phyloP scores from a whole-genome alignment of 2,888 invertebrate genomes.

The Drosophila rellima region DNA sequence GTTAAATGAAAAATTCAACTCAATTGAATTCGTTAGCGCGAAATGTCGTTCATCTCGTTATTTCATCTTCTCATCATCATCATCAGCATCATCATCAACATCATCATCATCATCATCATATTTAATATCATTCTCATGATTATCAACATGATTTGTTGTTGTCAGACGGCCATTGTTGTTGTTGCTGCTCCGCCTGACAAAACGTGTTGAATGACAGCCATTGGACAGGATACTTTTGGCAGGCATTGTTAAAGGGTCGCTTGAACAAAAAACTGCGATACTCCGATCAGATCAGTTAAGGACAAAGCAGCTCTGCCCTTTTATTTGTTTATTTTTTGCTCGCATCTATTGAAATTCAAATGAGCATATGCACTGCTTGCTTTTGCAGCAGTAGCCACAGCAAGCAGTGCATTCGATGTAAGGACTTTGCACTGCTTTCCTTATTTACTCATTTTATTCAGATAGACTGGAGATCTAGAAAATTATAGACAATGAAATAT shows the following conservation, averaged over 20 bases:
- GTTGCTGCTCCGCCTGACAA: slow-evolving; percentile 5
- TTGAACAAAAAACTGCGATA: background rate
- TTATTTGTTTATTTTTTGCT: background rate
- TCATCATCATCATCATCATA: too few species aligned
- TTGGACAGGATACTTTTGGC: slow-evolving; percentile 34
- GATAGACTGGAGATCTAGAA: too few species aligned
- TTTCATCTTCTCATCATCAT: slow-evolving; percentile 35
- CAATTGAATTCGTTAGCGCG: slow-evolving; percentile 85
- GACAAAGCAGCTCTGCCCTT: slow-evolving; percentile 1
- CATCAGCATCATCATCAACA: slow-evolving; percentile 9
- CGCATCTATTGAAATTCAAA: slow-evolving; percentile 3
- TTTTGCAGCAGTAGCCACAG: background rate
- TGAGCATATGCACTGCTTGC: slow-evolving; percentile 18
- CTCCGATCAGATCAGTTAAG: slow-evolving; percentile 11
- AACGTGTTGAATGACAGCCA: slow-evolving; percentile 41
- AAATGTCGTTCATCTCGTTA: slow-evolving; percentile 80
- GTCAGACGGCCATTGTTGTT: slow-evolving; percentile 16
- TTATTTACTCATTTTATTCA: too few species aligned
- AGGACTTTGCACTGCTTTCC: background rate
- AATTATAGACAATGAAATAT: too few species aligned
- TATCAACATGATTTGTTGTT: slow-evolving; percentile 6
- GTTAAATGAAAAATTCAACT: slow-evolving; percentile 83
- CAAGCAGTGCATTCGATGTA: slow-evolving; percentile 1
- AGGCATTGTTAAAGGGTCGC: slow-evolving; percentile 25
- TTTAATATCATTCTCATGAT: too few species aligned